These are phyloP conservation scores for Scaptomyza hsui DNA, from an alignment of 1,140 invertebrate genomes.

Conservation along the genomic window DNA sequence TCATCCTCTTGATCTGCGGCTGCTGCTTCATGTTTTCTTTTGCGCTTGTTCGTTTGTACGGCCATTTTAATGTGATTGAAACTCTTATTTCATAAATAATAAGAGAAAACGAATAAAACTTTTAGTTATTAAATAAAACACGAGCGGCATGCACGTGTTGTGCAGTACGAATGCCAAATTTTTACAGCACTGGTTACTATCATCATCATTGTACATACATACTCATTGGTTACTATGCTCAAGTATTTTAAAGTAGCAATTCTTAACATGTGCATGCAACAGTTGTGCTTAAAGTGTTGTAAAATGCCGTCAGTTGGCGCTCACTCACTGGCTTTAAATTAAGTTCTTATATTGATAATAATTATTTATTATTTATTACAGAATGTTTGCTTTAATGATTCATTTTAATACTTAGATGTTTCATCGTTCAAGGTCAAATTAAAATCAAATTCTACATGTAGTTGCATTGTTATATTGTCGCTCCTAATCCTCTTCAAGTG, in stretches of 20 bases:
- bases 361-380: constrained; percentile 1
- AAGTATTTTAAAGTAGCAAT: constrained; percentile 32
- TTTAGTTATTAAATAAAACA: constrained; percentile 9
- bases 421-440: neutral
- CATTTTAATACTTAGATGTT: constrained; percentile 1
- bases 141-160: constrained; percentile 58
- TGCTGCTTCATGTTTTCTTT: constrained; percentile 62
- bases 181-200: neutral
- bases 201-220: too few species aligned
- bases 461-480: neutral
- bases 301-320: constrained; percentile 22
- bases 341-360: neutral
- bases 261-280: constrained; percentile 14
- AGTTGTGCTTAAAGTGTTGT: constrained; percentile 5
- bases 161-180: neutral
- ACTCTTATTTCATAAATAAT: constrained; percentile 16
- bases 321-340: constrained; percentile 1
- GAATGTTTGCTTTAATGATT: neutral
- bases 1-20: constrained; percentile 46
- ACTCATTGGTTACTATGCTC: neutral
- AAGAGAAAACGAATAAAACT: constrained; percentile 10
- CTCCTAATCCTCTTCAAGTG: constrained; percentile 54
- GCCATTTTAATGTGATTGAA: constrained; percentile 56
- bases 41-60: constrained; percentile 70
- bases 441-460: constrained; percentile 1